Conservation (phyloP, 2,888 invertebrate species). For the Erebia palarica region DNA sequence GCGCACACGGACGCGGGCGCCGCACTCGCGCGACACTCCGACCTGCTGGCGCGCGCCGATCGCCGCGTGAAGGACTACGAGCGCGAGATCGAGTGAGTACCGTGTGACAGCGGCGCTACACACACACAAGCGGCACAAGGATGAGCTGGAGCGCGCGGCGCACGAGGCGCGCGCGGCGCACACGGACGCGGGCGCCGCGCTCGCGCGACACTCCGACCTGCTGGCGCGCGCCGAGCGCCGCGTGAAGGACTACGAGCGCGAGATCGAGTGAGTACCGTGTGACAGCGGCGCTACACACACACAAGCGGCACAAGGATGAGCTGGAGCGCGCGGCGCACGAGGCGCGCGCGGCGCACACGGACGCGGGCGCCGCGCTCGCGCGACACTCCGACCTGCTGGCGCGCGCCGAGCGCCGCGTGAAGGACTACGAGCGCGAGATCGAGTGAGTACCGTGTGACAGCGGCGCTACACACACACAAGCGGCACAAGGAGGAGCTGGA, state of each 20-base stretch:
- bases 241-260: constrained; percentile 59
- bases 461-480: no score
- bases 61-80: constrained; percentile 63
- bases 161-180: constrained; percentile 27
- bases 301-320: no score
- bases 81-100: constrained; percentile 65
- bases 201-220: constrained; percentile 46
- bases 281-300: not conserved
- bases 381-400: constrained; percentile 50
- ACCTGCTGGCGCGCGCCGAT: constrained; percentile 58
- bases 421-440: constrained; percentile 63
- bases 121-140: no score
- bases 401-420: constrained; percentile 62
- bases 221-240: constrained; percentile 61
- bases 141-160: constrained; percentile 51
- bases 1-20: constrained; percentile 42
- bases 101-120: not conserved
- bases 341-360: constrained; percentile 40
- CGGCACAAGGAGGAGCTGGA: constrained; percentile 48
- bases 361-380: constrained; percentile 34
- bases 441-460: constrained; percentile 53
- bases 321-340: constrained; percentile 48
- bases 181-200: constrained; percentile 41
- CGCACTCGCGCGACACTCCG: constrained; percentile 39
- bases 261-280: constrained; percentile 61